phyloP scores from a whole-genome alignment of 2,113 vertebrate species.

The Lichenostomus cassidix region DNA sequence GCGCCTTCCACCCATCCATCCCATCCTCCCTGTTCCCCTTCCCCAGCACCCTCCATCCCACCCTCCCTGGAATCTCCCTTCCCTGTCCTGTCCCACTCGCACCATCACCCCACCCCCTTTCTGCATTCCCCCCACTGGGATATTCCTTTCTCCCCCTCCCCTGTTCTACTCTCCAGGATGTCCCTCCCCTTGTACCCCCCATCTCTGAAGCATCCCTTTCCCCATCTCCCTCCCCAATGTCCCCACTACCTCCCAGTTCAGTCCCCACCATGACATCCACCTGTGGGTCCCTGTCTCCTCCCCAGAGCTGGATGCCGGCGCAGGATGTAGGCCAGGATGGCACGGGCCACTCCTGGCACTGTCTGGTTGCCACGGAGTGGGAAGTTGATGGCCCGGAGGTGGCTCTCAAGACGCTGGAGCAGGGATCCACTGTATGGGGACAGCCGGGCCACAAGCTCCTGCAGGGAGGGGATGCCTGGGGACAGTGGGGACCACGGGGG shows the following conservation, averaged over 20 bases:
- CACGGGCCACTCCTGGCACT: not conserved
- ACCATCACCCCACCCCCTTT: too few species aligned
- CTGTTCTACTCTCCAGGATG: not conserved
- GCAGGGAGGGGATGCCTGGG: not conserved
- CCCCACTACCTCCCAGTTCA: not conserved
- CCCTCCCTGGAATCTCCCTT: not conserved
- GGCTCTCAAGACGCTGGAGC: conserved; percentile 44
- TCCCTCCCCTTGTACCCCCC: not conserved
- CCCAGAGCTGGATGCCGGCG: not conserved
- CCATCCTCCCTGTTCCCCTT: not conserved
- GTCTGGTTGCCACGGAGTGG: conserved; percentile 52
- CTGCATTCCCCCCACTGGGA: too few species aligned
- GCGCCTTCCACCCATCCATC: not conserved
- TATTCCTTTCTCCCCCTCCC: not conserved
- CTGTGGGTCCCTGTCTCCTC: not conserved
- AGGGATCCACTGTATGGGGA: conserved; percentile 20
- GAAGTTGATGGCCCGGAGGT: conserved; percentile 21
- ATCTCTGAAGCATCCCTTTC: not conserved
- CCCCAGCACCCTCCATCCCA: not conserved
- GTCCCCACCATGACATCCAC: not conserved
- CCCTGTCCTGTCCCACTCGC: not conserved
- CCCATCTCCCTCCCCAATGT: not conserved
- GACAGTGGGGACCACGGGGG: not conserved
- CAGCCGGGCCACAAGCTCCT: conserved; percentile 26
- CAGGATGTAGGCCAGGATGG: conserved; percentile 40